phyloP scores from a whole-genome alignment of 2,888 invertebrate genomes.

The Gymnocheta viridis region DNA sequence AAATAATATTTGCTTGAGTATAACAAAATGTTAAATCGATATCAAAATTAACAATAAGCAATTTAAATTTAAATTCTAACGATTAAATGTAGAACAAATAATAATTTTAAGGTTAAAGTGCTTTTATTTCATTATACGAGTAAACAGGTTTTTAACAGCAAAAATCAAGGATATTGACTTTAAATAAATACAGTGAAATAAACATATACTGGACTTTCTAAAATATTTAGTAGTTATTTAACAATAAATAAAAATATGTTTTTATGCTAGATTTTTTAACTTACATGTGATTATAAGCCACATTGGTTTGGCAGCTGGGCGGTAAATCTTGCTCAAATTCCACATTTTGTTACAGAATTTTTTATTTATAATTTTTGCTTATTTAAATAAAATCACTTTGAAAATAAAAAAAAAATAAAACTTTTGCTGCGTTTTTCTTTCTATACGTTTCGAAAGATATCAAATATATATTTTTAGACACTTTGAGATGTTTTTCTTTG shows the following conservation, averaged over 20 bases:
- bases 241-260: too few relatives aligned
- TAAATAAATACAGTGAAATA: background rate
- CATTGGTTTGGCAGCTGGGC: background rate
- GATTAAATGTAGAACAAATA: background rate
- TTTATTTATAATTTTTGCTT: background rate
- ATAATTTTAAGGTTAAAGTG: conserved; percentile 2
- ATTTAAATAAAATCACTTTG: background rate
- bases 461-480: conserved; percentile 46
- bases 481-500: conserved; percentile 12
- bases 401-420: background rate
- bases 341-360: conserved; percentile 11
- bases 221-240: background rate
- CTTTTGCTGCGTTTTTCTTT: background rate
- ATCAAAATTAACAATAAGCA: background rate
- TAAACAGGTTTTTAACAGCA: background rate
- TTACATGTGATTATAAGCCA: conserved; percentile 35
- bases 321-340: background rate
- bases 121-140: background rate
- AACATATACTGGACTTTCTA: background rate
- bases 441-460: background rate
- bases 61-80: conserved; percentile 11
- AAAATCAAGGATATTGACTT: background rate
- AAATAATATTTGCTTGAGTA: conserved; percentile 7
- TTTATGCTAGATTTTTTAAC: background rate
- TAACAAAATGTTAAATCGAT: background rate